phyloP scores from a whole-genome alignment of 2,113 vertebrate genomes.

The Nannospalax galili region DNA sequence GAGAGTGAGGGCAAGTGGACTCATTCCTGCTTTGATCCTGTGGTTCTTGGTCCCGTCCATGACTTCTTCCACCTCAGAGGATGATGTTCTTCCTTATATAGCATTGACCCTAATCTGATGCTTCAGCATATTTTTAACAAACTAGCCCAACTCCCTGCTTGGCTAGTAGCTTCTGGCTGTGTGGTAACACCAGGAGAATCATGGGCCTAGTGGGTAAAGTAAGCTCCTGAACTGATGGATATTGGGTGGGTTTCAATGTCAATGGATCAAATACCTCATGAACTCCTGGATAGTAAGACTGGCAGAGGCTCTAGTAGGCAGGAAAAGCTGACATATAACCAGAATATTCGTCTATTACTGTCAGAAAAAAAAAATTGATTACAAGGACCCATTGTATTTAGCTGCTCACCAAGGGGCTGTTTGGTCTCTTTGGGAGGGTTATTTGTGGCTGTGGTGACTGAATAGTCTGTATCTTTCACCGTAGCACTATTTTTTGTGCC shows the following conservation, averaged over 20 bases:
- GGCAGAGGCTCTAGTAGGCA: conserved; percentile 1
- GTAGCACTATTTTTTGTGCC: neutral
- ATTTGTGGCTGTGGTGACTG: neutral
- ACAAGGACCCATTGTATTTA: neutral
- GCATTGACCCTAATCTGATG: neutral
- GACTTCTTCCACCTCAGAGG: neutral
- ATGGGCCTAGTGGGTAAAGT: neutral
- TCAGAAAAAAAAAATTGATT: neutral
- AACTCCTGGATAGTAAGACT: neutral
- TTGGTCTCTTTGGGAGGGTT: neutral
- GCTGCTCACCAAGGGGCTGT: neutral
- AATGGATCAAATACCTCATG: neutral
- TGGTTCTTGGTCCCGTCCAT: neutral
- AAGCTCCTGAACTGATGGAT: neutral
- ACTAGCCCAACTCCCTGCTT: neutral
- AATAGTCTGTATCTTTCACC: neutral
- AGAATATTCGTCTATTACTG: neutral
- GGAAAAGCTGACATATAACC: neutral
- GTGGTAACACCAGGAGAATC: neutral
- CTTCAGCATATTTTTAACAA: neutral
- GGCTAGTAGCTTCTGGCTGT: neutral
- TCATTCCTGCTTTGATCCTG: neutral
- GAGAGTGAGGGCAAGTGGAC: neutral
- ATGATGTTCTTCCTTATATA: neutral
- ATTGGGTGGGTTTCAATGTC: neutral